Evolutionary conservation across 2,888 invertebrate genomes (phyloP).

Genomic region (Apantesis nais): DNA sequence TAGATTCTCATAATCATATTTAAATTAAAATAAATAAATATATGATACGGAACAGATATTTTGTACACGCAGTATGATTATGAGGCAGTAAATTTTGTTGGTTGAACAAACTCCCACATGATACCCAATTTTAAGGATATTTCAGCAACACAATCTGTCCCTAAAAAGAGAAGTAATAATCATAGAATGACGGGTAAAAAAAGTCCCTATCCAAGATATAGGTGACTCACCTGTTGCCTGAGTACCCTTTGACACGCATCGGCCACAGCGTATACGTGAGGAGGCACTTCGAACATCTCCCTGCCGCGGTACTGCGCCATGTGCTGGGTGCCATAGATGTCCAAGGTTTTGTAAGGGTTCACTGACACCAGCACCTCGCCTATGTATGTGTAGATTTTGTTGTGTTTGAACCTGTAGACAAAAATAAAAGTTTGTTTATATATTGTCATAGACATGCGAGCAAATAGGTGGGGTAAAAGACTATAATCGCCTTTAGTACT

Average conservation of each 20-base stretch:
- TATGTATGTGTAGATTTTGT: constrained; percentile 98
- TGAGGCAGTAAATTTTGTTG: no score
- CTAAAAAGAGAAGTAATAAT: not conserved
- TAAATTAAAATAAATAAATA: no score
- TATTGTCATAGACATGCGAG: no score
- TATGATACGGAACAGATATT: no score
- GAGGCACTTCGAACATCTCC: constrained; percentile 98
- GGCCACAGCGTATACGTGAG: constrained; percentile 99
- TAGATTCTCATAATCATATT: no score
- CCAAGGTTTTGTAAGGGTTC: constrained; percentile 97
- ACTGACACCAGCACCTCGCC: constrained; percentile 99
- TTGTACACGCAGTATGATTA: no score
- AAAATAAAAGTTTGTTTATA: constrained; percentile 28
- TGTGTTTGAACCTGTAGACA: constrained; percentile 93
- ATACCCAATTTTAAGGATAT: no score
- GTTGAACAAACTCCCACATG: no score
- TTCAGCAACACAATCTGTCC: no score
- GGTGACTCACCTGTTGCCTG: constrained; percentile 88
- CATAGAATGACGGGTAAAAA: not conserved
- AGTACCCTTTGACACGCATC: constrained; percentile 98
- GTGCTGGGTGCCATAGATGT: constrained; percentile 94
- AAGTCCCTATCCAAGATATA: not conserved
- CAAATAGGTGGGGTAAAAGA: no score
- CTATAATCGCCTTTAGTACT: no score
- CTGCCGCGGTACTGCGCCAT: constrained; percentile 95